These are phyloP conservation scores for Sinocyclocheilus grahami DNA, from an alignment of 2,113 vertebrate genomes.

Conservation along the genomic window DNA sequence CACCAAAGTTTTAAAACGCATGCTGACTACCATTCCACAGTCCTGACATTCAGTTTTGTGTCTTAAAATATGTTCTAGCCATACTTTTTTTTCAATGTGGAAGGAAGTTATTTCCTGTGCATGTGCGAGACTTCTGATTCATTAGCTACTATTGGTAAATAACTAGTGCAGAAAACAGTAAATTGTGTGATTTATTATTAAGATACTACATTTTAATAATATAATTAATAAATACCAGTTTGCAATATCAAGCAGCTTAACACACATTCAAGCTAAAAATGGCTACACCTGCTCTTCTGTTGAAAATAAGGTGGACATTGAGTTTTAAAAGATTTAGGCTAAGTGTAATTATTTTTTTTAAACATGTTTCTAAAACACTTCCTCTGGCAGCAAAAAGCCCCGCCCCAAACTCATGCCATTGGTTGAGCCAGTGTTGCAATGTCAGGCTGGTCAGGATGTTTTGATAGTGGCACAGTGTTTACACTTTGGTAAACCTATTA, in stretches of 20 bases:
- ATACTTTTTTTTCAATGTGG: not conserved
- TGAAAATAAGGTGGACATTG: not conserved
- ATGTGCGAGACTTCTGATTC: not conserved
- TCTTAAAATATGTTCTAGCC: not conserved
- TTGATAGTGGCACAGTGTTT: too few species aligned
- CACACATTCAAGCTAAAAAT: not conserved
- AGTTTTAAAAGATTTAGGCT: not conserved
- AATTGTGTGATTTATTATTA: too few species aligned
- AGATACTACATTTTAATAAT: not conserved
- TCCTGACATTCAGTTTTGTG: not conserved
- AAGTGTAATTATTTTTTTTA: too few species aligned
- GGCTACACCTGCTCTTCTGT: not conserved
- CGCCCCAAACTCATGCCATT: too few species aligned
- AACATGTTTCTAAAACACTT: too few species aligned
- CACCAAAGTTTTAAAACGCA: not conserved
- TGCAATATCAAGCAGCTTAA: not conserved
- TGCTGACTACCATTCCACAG: not conserved
- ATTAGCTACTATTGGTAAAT: not conserved
- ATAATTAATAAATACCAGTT: not conserved
- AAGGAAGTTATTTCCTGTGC: not conserved
- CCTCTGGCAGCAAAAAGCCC: too few species aligned
- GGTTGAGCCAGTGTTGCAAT: too few species aligned
- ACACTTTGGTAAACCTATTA: too few species aligned
- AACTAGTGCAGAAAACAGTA: not conserved
- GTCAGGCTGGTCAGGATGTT: too few species aligned